phyloP scores from a whole-genome alignment of 2,113 vertebrate species.

The Lucifuga dentata region DNA sequence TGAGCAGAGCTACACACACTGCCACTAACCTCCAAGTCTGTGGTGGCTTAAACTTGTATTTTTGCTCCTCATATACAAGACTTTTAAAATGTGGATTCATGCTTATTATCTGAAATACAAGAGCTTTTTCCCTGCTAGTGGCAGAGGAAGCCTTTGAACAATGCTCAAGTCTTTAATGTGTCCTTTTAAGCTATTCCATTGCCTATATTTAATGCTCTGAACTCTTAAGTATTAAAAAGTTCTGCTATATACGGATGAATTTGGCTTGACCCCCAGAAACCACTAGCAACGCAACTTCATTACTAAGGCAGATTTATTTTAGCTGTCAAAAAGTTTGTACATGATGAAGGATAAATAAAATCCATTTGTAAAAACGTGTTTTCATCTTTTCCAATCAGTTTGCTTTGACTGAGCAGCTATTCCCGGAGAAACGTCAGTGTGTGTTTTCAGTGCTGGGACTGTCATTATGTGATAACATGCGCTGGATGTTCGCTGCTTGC shows the following conservation, averaged over 20 bases:
- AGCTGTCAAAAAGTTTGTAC: conserved; percentile 65
- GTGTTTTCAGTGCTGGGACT: conserved; percentile 36
- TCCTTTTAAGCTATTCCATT: conserved; percentile 71
- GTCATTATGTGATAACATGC: conserved; percentile 63
- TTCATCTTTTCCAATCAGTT: conserved; percentile 14
- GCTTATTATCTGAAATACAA: conserved; percentile 76
- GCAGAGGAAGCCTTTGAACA: conserved; percentile 66
- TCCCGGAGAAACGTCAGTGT: conserved; percentile 41
- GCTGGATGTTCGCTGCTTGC: conserved; percentile 29
- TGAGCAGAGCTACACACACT: conserved; percentile 71
- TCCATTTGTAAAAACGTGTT: conserved; percentile 50
- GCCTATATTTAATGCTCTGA: conserved; percentile 76
- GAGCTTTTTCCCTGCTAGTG: conserved; percentile 56
- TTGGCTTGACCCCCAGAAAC: conserved; percentile 50
- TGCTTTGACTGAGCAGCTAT: conserved; percentile 36
- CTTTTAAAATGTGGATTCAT: conserved; percentile 66
- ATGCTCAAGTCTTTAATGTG: conserved; percentile 66
- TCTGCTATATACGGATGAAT: conserved; percentile 50
- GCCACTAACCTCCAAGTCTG: conserved; percentile 71
- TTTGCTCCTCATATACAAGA: conserved; percentile 69
- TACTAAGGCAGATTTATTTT: conserved; percentile 55
- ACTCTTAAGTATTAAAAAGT: conserved; percentile 63
- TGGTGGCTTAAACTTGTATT: conserved; percentile 74
- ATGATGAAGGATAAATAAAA: conserved; percentile 71
- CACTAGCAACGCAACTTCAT: conserved; percentile 40